phyloP scores from a whole-genome alignment of 2,888 invertebrate species.

The Amaurobius ferox region DNA sequence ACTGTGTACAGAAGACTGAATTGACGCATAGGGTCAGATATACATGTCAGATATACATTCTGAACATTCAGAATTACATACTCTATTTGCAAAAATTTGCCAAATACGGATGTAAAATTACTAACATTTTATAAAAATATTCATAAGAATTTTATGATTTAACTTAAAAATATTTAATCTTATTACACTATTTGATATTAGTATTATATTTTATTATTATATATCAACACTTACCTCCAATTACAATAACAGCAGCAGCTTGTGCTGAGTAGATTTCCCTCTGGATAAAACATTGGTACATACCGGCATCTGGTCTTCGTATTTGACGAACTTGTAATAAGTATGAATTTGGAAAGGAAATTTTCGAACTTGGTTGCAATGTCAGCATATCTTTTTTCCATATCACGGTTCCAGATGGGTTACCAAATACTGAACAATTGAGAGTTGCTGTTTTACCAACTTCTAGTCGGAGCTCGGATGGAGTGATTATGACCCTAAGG shows the following conservation, averaged over 20 bases:
- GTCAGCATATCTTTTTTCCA: constrained; percentile 70
- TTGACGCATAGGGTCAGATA: too few relatives aligned
- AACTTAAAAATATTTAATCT: too few relatives aligned
- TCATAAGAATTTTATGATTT: too few relatives aligned
- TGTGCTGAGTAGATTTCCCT: constrained; percentile 71
- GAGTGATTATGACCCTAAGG: constrained; percentile 37
- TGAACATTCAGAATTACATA: too few relatives aligned
- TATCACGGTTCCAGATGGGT: constrained; percentile 47
- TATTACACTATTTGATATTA: too few relatives aligned
- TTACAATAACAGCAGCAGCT: constrained; percentile 64
- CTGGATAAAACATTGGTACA: constrained; percentile 73
- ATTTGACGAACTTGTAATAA: constrained; percentile 64
- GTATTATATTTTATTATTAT: too few relatives aligned
- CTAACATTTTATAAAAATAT: too few relatives aligned
- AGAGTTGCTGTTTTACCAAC: constrained; percentile 68
- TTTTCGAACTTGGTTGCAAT: constrained; percentile 34
- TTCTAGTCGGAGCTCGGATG: constrained; percentile 51
- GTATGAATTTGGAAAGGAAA: constrained; percentile 61
- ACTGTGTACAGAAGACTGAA: too few relatives aligned
- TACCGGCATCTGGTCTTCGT: constrained; percentile 61
- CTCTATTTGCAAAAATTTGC: too few relatives aligned
- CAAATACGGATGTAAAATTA: too few relatives aligned
- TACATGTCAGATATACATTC: too few relatives aligned
- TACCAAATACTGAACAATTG: constrained; percentile 69
- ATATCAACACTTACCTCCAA: constrained; percentile 72